Evolutionary conservation across 2,888 invertebrate species (phyloP).

Genomic region (Girardia tigrina): DNA sequence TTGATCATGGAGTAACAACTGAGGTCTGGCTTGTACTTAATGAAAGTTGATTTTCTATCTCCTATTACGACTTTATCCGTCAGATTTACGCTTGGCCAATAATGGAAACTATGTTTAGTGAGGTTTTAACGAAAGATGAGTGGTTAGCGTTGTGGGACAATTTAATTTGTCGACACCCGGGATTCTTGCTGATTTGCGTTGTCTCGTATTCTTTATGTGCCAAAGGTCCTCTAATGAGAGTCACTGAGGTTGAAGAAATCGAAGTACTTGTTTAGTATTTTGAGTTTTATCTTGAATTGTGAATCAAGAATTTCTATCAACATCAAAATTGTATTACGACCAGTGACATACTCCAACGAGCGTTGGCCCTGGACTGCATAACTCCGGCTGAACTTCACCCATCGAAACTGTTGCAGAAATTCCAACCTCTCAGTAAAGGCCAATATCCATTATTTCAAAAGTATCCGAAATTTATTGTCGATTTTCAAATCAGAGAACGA

Average conservation of each 20-base stretch:
- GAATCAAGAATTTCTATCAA: constrained; percentile 34
- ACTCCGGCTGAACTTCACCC: constrained; percentile 60
- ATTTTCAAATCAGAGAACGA: constrained; percentile 51
- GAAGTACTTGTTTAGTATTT: constrained; percentile 47
- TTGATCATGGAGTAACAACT: constrained; percentile 32
- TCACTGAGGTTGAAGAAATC: constrained; percentile 57
- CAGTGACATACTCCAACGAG: constrained; percentile 43
- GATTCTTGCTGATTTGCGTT: constrained; percentile 63
- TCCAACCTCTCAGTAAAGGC: constrained; percentile 57
- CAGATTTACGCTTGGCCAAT: constrained; percentile 64
- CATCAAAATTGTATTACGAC: neutral
- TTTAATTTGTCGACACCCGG: constrained; percentile 63
- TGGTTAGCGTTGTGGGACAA: constrained; percentile 76
- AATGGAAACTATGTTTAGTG: constrained; percentile 65
- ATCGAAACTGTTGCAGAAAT: constrained; percentile 50
- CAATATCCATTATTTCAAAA: constrained; percentile 63
- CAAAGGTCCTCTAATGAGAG: constrained; percentile 55
- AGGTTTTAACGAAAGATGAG: constrained; percentile 61
- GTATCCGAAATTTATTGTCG: constrained; percentile 62
- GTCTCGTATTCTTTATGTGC: constrained; percentile 64
- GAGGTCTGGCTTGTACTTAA: too few species aligned
- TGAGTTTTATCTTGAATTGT: too few species aligned
- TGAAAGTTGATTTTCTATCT: too few species aligned
- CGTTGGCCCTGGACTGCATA: constrained; percentile 52
- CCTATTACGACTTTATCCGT: too few species aligned